Evolutionary conservation across 2,113 vertebrate species (phyloP).

Genomic region (Balaeniceps rex): DNA sequence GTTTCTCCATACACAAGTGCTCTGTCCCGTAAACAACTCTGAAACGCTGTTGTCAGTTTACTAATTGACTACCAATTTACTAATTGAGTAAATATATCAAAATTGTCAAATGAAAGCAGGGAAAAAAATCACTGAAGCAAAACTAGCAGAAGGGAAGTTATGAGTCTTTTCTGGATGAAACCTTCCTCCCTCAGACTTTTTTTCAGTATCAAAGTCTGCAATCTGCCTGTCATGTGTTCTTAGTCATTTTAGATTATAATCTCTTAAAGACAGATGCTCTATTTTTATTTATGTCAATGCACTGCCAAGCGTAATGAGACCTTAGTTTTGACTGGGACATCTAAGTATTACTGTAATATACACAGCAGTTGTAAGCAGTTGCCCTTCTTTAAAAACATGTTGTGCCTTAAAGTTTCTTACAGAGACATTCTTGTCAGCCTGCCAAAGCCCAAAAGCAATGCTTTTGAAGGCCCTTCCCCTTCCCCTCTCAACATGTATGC

Average conservation of each 20-base stretch:
- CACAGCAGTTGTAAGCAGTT: background rate
- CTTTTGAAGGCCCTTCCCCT: background rate
- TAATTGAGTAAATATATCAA: background rate
- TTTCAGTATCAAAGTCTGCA: slow-evolving; percentile 4
- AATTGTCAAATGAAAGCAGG: background rate
- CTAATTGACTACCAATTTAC: background rate
- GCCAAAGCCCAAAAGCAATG: background rate
- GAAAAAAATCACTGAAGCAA: background rate
- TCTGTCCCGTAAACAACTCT: background rate
- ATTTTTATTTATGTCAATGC: background rate
- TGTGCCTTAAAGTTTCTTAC: background rate
- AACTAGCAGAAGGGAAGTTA: slow-evolving; percentile 19
- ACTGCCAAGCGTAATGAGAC: background rate
- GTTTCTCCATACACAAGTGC: background rate
- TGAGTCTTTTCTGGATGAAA: background rate
- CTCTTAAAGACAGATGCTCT: background rate
- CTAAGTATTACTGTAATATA: background rate
- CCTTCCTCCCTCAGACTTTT: background rate
- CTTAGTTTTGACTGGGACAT: background rate
- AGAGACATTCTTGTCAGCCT: background rate
- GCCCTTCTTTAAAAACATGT: background rate
- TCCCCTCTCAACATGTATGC: background rate
- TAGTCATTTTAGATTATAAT: slow-evolving; percentile 10
- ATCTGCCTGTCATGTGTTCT: background rate
- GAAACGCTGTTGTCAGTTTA: background rate